A percentile compares a stretch with the other conserved stretches of the same genome.
These are phyloP conservation scores for Diglossa brunneiventris DNA, from an alignment of 2,113 vertebrate genomes.

Conservation along the genomic window DNA sequence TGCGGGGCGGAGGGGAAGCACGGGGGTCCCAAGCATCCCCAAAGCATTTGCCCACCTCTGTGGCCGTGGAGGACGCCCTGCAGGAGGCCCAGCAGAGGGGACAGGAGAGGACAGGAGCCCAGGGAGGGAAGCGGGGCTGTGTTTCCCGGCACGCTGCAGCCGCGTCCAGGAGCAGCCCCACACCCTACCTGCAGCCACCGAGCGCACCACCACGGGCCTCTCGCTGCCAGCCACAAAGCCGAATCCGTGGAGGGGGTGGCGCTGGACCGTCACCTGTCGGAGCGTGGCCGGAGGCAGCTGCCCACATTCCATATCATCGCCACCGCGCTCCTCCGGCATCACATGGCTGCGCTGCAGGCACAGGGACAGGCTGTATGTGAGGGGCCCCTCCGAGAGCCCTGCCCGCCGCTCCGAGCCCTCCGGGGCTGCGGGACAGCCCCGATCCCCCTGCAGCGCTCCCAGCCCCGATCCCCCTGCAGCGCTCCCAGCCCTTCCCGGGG, in stretches of 20 bases:
- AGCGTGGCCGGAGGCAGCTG: conserved; percentile 88
- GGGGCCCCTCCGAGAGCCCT: accelerated
- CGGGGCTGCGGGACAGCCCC: accelerated
- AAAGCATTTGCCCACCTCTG: accelerated
- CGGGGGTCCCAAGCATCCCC: not conserved
- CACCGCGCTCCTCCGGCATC: conserved; percentile 84
- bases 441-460: no score
- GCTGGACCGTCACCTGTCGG: conserved; percentile 90
- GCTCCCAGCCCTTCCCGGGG: no score
- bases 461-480: no score
- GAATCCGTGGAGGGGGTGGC: conserved; percentile 88
- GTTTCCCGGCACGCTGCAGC: not conserved
- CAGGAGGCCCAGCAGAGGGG: not conserved
- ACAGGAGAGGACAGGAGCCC: not conserved
- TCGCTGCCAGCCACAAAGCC: conserved; percentile 95
- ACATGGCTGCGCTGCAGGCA: conserved; percentile 80
- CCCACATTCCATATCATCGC: conserved; percentile 94
- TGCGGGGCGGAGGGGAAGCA: not conserved
- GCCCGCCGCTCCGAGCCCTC: accelerated
- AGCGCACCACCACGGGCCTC: conserved; percentile 91
- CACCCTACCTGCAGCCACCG: conserved; percentile 87
- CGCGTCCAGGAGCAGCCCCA: not conserved
- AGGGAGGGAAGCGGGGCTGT: not conserved
- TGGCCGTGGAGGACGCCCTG: not conserved
- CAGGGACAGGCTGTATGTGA: not conserved